Evolutionary conservation across 2,888 invertebrate species (phyloP), one percentile per base, ranked within the genome.

Genomic region (Mimas tiliae): DNA sequence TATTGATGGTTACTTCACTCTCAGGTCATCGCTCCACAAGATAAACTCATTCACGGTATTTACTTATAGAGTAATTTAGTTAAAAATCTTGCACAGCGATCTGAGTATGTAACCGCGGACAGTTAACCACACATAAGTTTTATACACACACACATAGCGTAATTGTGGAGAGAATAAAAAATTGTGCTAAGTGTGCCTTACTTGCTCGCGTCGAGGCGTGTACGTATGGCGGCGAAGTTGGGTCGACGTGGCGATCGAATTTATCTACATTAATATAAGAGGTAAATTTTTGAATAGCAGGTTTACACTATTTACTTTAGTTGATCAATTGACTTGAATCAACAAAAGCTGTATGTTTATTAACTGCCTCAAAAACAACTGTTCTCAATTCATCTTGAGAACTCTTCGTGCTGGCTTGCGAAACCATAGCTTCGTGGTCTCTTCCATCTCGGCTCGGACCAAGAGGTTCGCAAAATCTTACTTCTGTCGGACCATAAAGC

Each of bases 161-260:
- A 91, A 91, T 92, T 91, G 91, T 87, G 84, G 88, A 87, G 88
- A 88, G 89, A 87, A 89, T 85, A 89, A 92, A 93, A 93, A 92
- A 89, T 82, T 86, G 89, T 86, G 84, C 83, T 87, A 90, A 92
- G 92, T 91, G 93, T 92, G 93, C 88, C 89, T 92, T 93, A 93
- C 92, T 89, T 91, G 92, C 79, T 80, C 82, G 87, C 80, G 77
- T 76, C 70, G 86, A 87, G 84, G 84, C 73, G 76, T 8, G 90
- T 80, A 91, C 84, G 84, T 75, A 53, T 70, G 71, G 66, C 74
- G 74, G 79, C 64, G 63, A 68, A 6, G 27, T 7, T 74, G 71
- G 76, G 47, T 19, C 27, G n/a, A 21, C 58, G 47, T 38, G 45
- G 34, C 4, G 27, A 38, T 1, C 42, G n/a, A 11, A 42, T 42